Evolutionary conservation across 2,113 vertebrate genomes (phyloP), one percentile per base, ranked within the genome.

Genomic region (Coptodon bakossiorum): DNA sequence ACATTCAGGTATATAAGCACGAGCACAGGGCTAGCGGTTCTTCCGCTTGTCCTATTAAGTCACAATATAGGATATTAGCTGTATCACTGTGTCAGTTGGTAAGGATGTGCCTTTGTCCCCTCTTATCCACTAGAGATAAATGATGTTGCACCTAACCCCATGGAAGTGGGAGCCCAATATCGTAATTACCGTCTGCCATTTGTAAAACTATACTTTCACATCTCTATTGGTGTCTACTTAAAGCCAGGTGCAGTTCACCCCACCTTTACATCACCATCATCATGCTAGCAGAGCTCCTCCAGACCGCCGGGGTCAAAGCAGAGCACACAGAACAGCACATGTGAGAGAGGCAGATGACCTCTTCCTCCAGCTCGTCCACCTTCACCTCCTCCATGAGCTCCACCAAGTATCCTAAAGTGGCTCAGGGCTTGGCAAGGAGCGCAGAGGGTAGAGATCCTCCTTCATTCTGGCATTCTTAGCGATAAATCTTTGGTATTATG

Each of bases 281-380:
- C 53, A 93, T 94, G 88, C 91, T 91, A 56, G 52, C 90, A 90
- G 88, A 93, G 63, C 54, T 94, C 29, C 24, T 88, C 76, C 91
- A 83, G 43, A 76, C 90, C 38, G 86, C 57, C 14, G 83, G 86
- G 48, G 91, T 85, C 85, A 90, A 66, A 83, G 22, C 86, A 82
- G 92, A 92, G 80, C 85, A 86, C 56, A 83, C 89, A 86, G 85
- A 82, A 40, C 50, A 86, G 50, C 84, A 86, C 52, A 48, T 56
- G 36, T 78, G 43, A 31, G 71, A n/a, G 45, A 91, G 56, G 81
- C 43, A 24, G 52, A 76, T 31, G 76, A 90, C 87, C 38, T 76
- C 53, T 81, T 79, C 45, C 19, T 87, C 61, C 63, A 36, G 27
- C 59, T 83, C 82, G 13, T 93, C 89, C 31, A 66, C 76, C 19